Evolutionary conservation across 2,113 vertebrate genomes (phyloP), one percentile per base, ranked within the genome.

Genomic region (Gymnocephalus cernua): DNA sequence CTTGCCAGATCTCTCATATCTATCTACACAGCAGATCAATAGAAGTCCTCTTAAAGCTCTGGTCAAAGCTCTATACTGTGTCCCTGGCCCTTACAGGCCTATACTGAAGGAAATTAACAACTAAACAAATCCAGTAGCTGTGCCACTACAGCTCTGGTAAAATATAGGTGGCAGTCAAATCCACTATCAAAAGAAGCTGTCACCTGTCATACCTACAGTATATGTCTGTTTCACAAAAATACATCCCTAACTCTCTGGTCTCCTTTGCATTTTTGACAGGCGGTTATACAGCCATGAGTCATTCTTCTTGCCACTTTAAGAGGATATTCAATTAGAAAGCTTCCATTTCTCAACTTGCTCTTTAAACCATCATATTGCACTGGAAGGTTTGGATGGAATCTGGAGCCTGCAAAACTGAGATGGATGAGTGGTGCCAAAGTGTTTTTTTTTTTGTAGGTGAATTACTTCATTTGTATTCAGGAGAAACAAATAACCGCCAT

Each of bases 391-490:
- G 27, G 58, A 27, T 18, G n/a, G 15, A 70, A 77, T 69, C 50
- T n/a, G n/a, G 41, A 62, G 6, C 23, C n/a, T 47, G 38, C 51
- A 79, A 68, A 77, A 68, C 18, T 64, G 63, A 77, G 83, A 86
- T 72, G 65, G 50, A 71, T 65, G 64, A 45, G 56, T 77, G 51
- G 10, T 79, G 79, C 76, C 75, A 81, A 67, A 25, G 62, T 15
- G 0, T 19, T 38, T 71, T 76, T 38, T 71, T 76, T 29, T 74
- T 74, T 72, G 57, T 56, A 38, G 29, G 73, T 53, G 90, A 85
- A 88, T 87, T 25, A 63, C 59, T 83, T 91, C 77, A 86, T 91
- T 87, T 80, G 81, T 85, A 90, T 91, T 76, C 63, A 38, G 69
- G 48, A 75, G 48, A 76, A 75, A 84, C 82, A 84, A 84, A 87